Percentiles rank a stretch among this genome's conserved stretches.
These are phyloP conservation scores for Holocentrus rufus DNA, from an alignment of 2,797 vertebrate species.

Conservation along the genomic window DNA sequence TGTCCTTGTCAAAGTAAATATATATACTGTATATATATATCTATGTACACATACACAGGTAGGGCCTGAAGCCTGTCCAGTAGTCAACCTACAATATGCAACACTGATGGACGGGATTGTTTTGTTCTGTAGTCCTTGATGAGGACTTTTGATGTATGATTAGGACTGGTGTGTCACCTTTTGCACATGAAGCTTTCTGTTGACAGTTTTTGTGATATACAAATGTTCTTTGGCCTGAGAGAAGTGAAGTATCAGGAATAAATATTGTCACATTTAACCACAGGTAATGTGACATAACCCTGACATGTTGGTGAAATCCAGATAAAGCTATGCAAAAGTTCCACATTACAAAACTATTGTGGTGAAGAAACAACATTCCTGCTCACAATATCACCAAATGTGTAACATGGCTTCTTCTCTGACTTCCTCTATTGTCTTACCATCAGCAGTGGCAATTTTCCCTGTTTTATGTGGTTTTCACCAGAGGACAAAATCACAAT, in stretches of 20 bases:
- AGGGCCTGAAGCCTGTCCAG: neutral
- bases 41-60: too few species aligned
- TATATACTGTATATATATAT: too few species aligned
- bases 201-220: neutral
- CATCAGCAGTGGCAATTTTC: neutral
- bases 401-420: too few species aligned
- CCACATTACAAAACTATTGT: neutral
- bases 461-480: too few species aligned
- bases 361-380: neutral
- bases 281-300: neutral
- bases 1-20: too few species aligned
- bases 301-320: neutral
- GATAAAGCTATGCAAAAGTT: neutral
- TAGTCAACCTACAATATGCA: neutral
- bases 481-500: too few species aligned
- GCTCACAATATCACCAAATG: too few species aligned
- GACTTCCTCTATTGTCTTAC: neutral
- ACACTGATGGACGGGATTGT: neutral
- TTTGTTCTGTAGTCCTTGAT: neutral
- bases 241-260: neutral
- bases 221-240: neutral
- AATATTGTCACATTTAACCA: neutral
- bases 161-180: neutral
- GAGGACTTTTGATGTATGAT: neutral
- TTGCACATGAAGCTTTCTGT: conserved; percentile 23